Percentiles rank a stretch among this genome's conserved stretches.
phyloP scores from a whole-genome alignment of 2,888 invertebrate species.

The Epistrophe grossulariae region DNA sequence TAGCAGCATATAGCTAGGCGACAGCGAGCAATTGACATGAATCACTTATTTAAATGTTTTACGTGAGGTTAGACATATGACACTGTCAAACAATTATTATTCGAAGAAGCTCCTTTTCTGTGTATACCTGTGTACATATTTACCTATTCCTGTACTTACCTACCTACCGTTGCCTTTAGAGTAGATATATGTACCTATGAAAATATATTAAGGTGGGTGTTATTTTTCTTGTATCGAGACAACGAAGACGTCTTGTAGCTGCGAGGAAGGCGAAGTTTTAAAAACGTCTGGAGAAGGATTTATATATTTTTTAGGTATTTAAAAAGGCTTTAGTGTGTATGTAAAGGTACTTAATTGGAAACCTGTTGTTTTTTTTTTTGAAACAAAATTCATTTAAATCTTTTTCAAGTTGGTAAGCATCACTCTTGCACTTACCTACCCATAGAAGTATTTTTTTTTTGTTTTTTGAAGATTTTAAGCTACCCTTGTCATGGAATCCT shows the following conservation, averaged over 20 bases:
- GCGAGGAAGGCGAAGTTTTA: background rate
- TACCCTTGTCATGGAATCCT: no score
- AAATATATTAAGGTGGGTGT: background rate
- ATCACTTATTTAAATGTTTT: slow-evolving; percentile 74
- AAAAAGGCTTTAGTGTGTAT: background rate
- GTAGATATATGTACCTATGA: background rate
- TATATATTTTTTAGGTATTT: background rate
- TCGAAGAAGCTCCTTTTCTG: background rate
- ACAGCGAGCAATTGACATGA: slow-evolving; percentile 69
- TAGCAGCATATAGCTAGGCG: slow-evolving; percentile 46
- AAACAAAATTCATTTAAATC: no score
- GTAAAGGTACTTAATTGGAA: no score
- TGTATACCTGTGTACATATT: background rate
- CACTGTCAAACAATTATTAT: background rate
- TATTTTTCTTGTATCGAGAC: background rate
- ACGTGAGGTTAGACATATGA: slow-evolving; percentile 49
- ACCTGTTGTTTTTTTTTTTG: no score
- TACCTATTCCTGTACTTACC: no score
- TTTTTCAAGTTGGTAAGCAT: no score
- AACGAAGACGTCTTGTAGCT: background rate
- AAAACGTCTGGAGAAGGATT: background rate
- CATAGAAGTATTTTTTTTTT: no score
- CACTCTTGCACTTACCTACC: no score
- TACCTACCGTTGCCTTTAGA: background rate
- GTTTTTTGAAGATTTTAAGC: no score